A percentile compares a stretch with the other conserved stretches of the same genome.
phyloP scores from a whole-genome alignment of 2,888 invertebrate genomes.

The Achlya flavicornis region DNA sequence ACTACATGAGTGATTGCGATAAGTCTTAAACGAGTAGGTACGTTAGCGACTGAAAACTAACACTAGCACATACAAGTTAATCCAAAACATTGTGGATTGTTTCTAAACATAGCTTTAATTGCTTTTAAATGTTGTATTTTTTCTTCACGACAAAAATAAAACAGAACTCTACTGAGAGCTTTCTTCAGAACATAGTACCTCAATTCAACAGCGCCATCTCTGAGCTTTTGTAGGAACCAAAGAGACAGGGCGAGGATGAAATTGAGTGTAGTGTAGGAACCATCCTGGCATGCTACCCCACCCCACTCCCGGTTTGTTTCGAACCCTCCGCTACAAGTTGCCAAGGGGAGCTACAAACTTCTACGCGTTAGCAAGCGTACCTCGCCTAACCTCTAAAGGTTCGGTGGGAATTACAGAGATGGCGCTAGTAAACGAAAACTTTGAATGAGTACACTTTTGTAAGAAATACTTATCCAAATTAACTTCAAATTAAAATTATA shows the following conservation, averaged over 20 bases:
- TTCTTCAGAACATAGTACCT: not conserved
- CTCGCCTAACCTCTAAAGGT: conserved; percentile 23
- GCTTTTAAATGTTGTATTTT: too few relatives aligned
- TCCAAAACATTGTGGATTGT: too few relatives aligned
- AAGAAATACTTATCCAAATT: not conserved
- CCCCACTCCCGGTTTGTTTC: not conserved
- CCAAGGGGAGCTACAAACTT: not conserved
- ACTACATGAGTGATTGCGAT: too few relatives aligned
- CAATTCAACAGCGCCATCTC: not conserved
- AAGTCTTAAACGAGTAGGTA: too few relatives aligned
- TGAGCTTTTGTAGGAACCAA: not conserved
- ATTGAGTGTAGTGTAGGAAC: not conserved
- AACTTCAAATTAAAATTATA: too few relatives aligned
- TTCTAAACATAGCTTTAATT: too few relatives aligned
- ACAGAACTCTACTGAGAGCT: too few relatives aligned
- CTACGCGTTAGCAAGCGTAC: not conserved
- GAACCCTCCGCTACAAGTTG: not conserved
- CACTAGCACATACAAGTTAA: too few relatives aligned
- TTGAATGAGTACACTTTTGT: not conserved
- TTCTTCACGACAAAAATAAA: too few relatives aligned
- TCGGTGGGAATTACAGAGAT: conserved; percentile 34
- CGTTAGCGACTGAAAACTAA: too few relatives aligned
- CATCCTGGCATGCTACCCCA: not conserved
- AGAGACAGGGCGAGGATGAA: not conserved
- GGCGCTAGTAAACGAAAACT: conserved; percentile 39